phyloP scores from a whole-genome alignment of 2,888 invertebrate species.

The Vanessa cardui region DNA sequence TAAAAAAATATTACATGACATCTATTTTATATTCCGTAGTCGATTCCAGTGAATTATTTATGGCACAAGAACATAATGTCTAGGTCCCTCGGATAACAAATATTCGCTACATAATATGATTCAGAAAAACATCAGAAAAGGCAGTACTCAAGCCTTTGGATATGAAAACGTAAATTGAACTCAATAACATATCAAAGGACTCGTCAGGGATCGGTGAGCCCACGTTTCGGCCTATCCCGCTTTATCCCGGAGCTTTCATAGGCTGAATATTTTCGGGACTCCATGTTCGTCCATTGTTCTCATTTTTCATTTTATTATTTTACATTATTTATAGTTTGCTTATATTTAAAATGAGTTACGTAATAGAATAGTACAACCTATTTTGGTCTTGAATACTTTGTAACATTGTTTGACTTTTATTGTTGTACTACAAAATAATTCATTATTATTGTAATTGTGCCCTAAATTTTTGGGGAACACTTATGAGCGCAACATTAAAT shows the following conservation, averaged over 20 bases:
- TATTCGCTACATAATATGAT: conserved; percentile 26
- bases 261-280: conserved; percentile 52
- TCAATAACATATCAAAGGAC: conserved; percentile 71
- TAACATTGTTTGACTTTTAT: too few species aligned
- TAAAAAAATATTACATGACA: too few species aligned
- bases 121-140: conserved; percentile 34
- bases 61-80: background rate
- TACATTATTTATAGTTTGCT: background rate
- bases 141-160: conserved; percentile 47
- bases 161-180: conserved; percentile 69
- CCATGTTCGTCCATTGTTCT: conserved; percentile 39
- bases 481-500: too few species aligned
- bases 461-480: too few species aligned
- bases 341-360: background rate
- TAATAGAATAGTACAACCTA: too few species aligned
- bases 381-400: too few species aligned
- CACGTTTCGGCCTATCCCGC: conserved; percentile 55
- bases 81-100: conserved; percentile 12
- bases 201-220: conserved; percentile 54
- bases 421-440: too few species aligned
- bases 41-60: conserved; percentile 6
- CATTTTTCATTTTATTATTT: conserved; percentile 43
- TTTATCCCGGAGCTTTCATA: conserved; percentile 59
- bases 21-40: background rate
- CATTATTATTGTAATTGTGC: too few species aligned